A percentile compares a stretch with the other conserved stretches of the same genome.
These are phyloP conservation scores for Prinia subflava DNA, from an alignment of 2,113 vertebrate species.

Conservation along the genomic window DNA sequence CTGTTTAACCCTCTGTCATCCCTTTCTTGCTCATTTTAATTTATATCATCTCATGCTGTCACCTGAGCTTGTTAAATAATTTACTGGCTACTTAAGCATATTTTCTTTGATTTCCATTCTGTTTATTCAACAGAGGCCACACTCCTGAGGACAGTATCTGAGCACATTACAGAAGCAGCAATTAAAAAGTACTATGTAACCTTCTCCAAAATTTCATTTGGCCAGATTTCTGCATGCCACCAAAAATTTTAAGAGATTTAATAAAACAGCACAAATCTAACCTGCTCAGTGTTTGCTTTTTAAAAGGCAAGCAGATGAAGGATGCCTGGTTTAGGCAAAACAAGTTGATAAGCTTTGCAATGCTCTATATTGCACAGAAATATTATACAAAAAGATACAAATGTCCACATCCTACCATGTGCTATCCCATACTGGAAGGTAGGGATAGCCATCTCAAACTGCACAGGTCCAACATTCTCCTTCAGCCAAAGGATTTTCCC, in stretches of 20 bases:
- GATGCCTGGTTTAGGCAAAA: neutral
- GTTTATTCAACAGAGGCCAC: neutral
- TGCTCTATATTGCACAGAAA: neutral
- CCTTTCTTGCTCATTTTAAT: neutral
- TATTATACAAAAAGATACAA: neutral
- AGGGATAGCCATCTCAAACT: neutral
- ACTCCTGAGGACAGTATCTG: neutral
- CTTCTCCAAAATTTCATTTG: neutral
- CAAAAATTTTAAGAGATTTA: neutral
- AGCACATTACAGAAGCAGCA: neutral
- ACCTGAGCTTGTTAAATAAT: neutral
- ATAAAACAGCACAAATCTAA: neutral
- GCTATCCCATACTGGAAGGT: neutral
- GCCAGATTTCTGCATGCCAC: neutral
- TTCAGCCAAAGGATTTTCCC: neutral
- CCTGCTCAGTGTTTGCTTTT: neutral
- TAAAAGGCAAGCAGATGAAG: neutral
- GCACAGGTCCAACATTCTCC: neutral
- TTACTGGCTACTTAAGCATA: neutral
- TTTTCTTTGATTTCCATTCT: neutral
- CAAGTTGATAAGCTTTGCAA: neutral
- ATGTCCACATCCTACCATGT: rapidly evolving
- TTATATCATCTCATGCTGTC: neutral
- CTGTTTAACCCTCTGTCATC: neutral
- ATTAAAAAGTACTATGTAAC: neutral